These are phyloP conservation scores for Aphaenogaster ashmeadi DNA, from an alignment of 1,140 invertebrate species.

Conservation along the genomic window DNA sequence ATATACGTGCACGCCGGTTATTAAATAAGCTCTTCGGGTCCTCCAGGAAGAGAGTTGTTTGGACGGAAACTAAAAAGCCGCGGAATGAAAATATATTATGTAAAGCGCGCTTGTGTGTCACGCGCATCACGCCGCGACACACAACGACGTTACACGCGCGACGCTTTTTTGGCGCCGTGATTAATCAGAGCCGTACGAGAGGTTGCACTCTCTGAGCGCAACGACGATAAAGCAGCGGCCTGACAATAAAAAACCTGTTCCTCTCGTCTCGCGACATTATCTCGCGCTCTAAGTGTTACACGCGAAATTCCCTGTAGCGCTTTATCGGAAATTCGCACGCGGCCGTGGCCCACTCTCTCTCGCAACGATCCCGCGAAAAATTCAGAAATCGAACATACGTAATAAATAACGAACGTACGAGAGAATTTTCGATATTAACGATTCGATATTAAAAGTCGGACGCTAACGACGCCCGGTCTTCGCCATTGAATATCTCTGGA, in stretches of 20 bases:
- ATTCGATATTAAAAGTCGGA: slow-evolving; percentile 29
- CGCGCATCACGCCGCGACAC: neutral
- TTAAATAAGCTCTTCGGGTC: slow-evolving; percentile 53
- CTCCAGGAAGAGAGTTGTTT: slow-evolving; percentile 30
- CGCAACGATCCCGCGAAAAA: neutral
- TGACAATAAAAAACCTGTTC: slow-evolving; percentile 41
- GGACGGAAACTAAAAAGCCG: slow-evolving; percentile 12
- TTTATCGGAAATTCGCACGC: slow-evolving; percentile 14
- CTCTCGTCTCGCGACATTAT: slow-evolving; percentile 29
- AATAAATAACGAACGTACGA: slow-evolving; percentile 9
- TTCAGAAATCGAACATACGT: neutral
- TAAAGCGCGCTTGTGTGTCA: slow-evolving; percentile 33
- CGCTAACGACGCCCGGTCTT: neutral
- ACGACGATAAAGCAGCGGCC: slow-evolving; percentile 30
- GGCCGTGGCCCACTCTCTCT: neutral
- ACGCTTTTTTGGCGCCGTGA: slow-evolving; percentile 47
- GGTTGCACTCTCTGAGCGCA: slow-evolving; percentile 8
- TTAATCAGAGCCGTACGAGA: slow-evolving; percentile 54
- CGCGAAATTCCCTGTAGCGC: slow-evolving; percentile 3
- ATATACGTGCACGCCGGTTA: neutral
- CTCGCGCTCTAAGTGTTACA: slow-evolving; percentile 20
- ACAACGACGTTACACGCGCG: neutral
- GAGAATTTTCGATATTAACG: neutral
- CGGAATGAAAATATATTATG: slow-evolving; percentile 57
- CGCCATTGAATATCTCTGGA: slow-evolving; percentile 25